These are phyloP conservation scores for Fregata magnificens DNA, from an alignment of 2,113 vertebrate species.

Conservation along the genomic window DNA sequence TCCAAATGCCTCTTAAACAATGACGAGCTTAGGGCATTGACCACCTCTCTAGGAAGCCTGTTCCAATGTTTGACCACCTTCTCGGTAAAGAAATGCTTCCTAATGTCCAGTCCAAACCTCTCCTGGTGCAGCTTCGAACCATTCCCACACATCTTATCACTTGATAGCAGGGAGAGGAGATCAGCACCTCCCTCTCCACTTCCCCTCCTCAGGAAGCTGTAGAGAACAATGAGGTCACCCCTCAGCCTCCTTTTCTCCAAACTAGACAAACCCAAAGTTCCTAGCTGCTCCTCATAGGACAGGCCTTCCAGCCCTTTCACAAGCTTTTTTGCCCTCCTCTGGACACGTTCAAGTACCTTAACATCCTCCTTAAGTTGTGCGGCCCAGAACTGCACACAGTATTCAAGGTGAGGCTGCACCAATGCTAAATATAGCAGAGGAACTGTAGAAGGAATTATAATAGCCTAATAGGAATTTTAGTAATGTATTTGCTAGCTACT, in stretches of 20 bases:
- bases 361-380: background rate
- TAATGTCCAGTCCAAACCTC: background rate
- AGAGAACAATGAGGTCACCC: no score
- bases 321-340: no score
- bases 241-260: no score
- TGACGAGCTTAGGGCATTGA: background rate
- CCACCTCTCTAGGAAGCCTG: background rate
- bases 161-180: no score
- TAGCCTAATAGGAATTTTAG: background rate
- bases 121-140: background rate
- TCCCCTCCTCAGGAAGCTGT: no score
- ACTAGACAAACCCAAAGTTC: no score
- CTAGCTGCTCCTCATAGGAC: no score
- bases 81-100: background rate
- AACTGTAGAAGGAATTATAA: background rate
- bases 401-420: background rate
- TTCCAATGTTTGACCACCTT: background rate
- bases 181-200: no score
- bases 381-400: background rate
- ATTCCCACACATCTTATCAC: no score
- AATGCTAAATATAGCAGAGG: background rate
- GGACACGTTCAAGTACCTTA: no score
- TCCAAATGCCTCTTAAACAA: background rate
- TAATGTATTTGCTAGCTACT: background rate
- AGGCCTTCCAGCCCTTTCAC: no score